Base-by-base conservation (phyloP, 2,113 vertebrate genomes). In the Neolamprologus falcicula region DNA sequence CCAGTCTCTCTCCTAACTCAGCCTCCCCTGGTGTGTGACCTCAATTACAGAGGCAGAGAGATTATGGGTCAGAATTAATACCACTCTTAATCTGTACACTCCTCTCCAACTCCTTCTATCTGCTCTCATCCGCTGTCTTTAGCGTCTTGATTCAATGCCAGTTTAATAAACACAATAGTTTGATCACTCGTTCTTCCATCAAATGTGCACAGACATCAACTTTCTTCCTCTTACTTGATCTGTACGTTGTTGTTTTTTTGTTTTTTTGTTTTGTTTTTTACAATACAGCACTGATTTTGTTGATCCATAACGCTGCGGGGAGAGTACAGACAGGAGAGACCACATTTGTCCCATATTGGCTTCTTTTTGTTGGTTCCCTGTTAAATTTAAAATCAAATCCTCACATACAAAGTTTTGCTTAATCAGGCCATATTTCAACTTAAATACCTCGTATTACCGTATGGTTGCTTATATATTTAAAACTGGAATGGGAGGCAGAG, bases 1-100 rank as follows among this genome's bases (percentile, higher is more conserved):
- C 19, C 88, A 66, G 86, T 86, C 90, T 88, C 92, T 79, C 42
- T 92, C 87, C 88, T 87, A 93, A 92, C 90, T 89, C 88, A 83
- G 86, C 83, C 88, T 94, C 95, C 95, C 94, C 83, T 82, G 89
- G 88, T 89, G 92, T 87, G 88, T 63, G 90, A 95, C 96, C 95
- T 96, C 96, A 96, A 95, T 96, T 96, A 96, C 95, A 94, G 93
- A 88, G 81, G 91, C 91, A 83, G 86, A 61, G 85, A 94, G 95
- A 96, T 96, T 95, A 96, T 83, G 93, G 95, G 91, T 93, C 91
- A 90, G 92, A 94, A 96, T 96, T 95, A 95, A 93, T 92, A 87
- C 91, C 79, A 82, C 90, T 91, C 90, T 95, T 95, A 95, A 95
- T 95, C 95, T 94, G 90, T 88, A 91, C 93, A 85, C 89, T 92